Conservation (phyloP, 1,140 invertebrate species). For the Ridgeia piscesae region DNA sequence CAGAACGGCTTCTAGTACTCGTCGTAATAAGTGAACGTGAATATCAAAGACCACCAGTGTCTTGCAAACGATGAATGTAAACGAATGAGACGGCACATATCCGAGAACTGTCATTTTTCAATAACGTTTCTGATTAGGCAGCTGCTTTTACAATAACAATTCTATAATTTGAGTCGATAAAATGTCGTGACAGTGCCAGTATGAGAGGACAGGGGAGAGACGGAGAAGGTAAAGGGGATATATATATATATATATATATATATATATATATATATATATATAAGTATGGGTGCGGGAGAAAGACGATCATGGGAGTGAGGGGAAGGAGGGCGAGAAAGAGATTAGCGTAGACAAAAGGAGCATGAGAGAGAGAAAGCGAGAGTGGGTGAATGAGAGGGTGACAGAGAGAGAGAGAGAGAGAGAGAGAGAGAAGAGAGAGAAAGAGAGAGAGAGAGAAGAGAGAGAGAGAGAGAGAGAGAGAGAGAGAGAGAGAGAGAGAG, state of each 20-base stretch:
- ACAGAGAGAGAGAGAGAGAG: conserved; percentile 4
- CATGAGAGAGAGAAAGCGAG: neutral
- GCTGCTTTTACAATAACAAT: neutral
- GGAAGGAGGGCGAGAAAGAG: too few species aligned
- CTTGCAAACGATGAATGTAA: neutral
- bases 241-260: too few species aligned
- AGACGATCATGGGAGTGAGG: too few species aligned
- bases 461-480: conserved; percentile 8
- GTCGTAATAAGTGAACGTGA: neutral
- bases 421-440: conserved; percentile 10
- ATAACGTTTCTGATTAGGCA: too few species aligned
- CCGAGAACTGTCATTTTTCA: too few species aligned
- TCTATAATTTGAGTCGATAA: neutral
- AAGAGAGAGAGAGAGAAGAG: conserved; percentile 6
- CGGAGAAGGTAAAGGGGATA: too few species aligned
- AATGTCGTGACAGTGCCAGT: neutral
- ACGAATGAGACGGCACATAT: neutral
- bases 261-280: too few species aligned
- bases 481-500: neutral
- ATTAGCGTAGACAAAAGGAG: neutral
- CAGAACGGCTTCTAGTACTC: neutral
- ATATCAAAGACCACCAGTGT: neutral
- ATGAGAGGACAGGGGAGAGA: too few species aligned
- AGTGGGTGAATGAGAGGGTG: neutral
- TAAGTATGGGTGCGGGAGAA: too few species aligned